phyloP scores from a whole-genome alignment of 2,888 invertebrate species.

The Biston betularia region DNA sequence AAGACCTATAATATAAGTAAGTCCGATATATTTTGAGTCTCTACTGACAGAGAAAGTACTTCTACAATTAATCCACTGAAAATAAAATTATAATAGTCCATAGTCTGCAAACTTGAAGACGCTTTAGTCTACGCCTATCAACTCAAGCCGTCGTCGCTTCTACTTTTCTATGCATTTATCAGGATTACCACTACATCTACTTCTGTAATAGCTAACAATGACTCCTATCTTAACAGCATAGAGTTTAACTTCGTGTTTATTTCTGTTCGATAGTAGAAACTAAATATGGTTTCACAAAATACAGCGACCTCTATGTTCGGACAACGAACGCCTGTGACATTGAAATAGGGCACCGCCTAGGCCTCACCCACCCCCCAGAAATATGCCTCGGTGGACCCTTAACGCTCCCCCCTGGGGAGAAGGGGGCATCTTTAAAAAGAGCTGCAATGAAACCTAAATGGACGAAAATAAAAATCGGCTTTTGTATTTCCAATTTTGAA shows the following conservation, averaged over 20 bases:
- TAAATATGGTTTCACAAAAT: conserved; percentile 44
- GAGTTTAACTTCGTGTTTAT: conserved; percentile 37
- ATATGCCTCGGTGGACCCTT: conserved; percentile 63
- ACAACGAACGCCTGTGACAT: conserved; percentile 82
- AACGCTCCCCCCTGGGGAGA: conserved; percentile 51
- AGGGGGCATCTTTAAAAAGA: conserved; percentile 35
- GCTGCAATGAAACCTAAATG: conserved; percentile 20
- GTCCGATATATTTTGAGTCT: no score
- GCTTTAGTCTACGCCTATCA: conserved; percentile 51
- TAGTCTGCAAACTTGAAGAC: conserved; percentile 40
- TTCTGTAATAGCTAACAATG: conserved; percentile 10
- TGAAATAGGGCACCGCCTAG: conserved; percentile 68
- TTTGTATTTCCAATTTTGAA: not conserved
- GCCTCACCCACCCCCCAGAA: conserved; percentile 67
- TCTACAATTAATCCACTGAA: not conserved
- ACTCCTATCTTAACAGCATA: conserved; percentile 27
- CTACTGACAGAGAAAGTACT: no score
- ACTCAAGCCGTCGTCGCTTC: conserved; percentile 55
- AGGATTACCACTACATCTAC: conserved; percentile 42
- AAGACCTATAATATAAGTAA: no score
- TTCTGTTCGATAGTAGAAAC: not conserved
- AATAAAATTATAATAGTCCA: conserved; percentile 28
- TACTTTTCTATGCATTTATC: conserved; percentile 59
- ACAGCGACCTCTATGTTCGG: conserved; percentile 75
- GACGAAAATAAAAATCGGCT: not conserved